Percentiles rank a stretch among this genome's conserved stretches.
phyloP scores from a whole-genome alignment of 2,888 invertebrate genomes.

The Cheilosia grossa region DNA sequence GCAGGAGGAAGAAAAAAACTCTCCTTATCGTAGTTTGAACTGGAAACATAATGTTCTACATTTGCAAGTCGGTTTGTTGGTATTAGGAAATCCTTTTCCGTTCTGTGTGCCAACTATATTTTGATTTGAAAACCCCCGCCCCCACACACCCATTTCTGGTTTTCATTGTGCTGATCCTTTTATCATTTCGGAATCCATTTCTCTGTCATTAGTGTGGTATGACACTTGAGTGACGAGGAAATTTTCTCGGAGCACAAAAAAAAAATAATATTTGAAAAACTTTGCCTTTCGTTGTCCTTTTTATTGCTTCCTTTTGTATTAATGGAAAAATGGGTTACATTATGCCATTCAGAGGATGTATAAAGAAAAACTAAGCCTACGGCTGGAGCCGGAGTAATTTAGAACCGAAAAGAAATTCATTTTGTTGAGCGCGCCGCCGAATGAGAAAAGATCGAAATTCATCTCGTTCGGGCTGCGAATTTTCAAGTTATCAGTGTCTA shows the following conservation, averaged over 20 bases:
- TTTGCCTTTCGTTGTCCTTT: slow-evolving; percentile 22
- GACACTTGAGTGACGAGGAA: slow-evolving; percentile 69
- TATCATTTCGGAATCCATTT: slow-evolving; percentile 57
- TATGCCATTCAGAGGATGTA: slow-evolving; percentile 25
- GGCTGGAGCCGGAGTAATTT: slow-evolving; percentile 16
- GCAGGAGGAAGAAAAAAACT: slow-evolving; percentile 14
- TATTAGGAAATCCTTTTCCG: slow-evolving; percentile 31
- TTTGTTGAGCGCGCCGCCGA: slow-evolving; percentile 23
- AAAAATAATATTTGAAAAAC: too few species aligned
- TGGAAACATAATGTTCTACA: slow-evolving; percentile 35
- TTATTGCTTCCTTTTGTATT: slow-evolving; percentile 46
- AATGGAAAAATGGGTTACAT: slow-evolving; percentile 68
- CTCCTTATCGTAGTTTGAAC: slow-evolving; percentile 41
- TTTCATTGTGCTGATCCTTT: slow-evolving; percentile 52
- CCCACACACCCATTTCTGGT: not conserved
- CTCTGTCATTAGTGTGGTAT: slow-evolving; percentile 73
- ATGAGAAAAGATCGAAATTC: slow-evolving; percentile 44
- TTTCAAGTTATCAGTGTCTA: slow-evolving; percentile 65
- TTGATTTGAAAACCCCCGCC: not conserved
- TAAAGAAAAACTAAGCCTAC: slow-evolving; percentile 1
- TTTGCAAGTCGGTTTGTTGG: slow-evolving; percentile 10
- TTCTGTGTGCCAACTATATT: slow-evolving; percentile 31
- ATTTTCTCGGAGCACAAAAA: slow-evolving; percentile 9
- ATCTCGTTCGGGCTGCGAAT: slow-evolving; percentile 56
- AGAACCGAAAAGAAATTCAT: slow-evolving; percentile 26